These are phyloP conservation scores for Hippoglossus stenolepis DNA, from an alignment of 2,113 vertebrate genomes.

Conservation along the genomic window DNA sequence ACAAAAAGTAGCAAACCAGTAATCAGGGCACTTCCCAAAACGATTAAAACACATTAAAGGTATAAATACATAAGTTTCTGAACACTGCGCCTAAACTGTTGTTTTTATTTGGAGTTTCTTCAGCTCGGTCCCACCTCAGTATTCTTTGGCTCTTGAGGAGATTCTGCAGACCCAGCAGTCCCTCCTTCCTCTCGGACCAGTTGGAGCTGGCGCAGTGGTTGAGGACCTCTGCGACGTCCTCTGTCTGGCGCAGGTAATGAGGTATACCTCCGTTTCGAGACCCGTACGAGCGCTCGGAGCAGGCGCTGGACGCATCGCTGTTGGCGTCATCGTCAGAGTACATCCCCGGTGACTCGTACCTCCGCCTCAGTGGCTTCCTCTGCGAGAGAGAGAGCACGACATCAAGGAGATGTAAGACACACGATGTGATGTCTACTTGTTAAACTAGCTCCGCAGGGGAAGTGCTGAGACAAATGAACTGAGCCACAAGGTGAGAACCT, in stretches of 20 bases:
- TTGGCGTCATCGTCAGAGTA: constrained; percentile 98
- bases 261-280: constrained; percentile 95
- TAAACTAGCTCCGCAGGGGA: not conserved
- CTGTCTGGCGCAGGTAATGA: constrained; percentile 94
- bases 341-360: constrained; percentile 96
- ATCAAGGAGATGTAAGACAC: not conserved
- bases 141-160: constrained; percentile 96
- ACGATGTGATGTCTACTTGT: not conserved
- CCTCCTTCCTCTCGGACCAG: constrained; percentile 98
- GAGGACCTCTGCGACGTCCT: constrained; percentile 96
- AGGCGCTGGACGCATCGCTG: constrained; percentile 95
- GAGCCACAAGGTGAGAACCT: constrained; percentile 5
- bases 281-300: constrained; percentile 95
- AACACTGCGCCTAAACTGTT: too few relatives aligned
- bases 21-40: not conserved
- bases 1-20: not conserved
- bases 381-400: constrained; percentile 61
- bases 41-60: not conserved
- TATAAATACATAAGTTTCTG: not conserved
- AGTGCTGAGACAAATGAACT: not conserved
- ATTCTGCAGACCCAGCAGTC: constrained; percentile 95
- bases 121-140: constrained; percentile 84
- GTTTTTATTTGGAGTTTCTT: too few relatives aligned
- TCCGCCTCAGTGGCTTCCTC: constrained; percentile 92
- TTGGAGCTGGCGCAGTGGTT: constrained; percentile 99